Base-by-base conservation (phyloP, 2,888 invertebrate species). In the Disparrhopalites patrizii region DNA sequence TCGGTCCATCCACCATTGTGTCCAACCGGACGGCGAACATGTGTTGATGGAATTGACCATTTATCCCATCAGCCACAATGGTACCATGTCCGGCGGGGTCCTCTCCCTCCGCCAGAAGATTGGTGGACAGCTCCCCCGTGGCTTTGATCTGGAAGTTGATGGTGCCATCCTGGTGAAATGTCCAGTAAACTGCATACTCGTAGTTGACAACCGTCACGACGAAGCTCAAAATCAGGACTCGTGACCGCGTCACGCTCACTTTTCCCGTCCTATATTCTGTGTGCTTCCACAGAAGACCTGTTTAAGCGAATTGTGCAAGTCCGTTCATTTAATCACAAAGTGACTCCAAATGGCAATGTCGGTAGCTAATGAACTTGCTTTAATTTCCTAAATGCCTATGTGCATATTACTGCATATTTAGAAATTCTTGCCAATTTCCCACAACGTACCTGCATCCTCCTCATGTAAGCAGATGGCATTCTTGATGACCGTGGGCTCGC, bases 41-140 rank as follows among this genome's bases (percentile, higher is more conserved):
- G 56, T 75, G 75, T 47, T 75, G 75, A 52, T 75, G 75, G 52
- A 66, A 72, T 52, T 70, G 73, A 2, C 70, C 75, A 57, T 62
- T 66, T 10, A 72, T 38, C 15, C 58, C 60, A 1, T 47, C 28
- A 0, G 51, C 61, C 3, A 73, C 70, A 10, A 62, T n/a, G 31
- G 68, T 62, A 25, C 62, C 66, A 38, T 66, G 40, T n/a, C 30
- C 36, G n/a, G 38, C 23, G 2, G 54, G 23, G 2, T 18, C 40
- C 10, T 18, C 38, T 27, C 47, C 56, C 1, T 51, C 60, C 0
- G 52, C 51, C 15, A 63, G 3, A 3, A 63, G 15, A 36, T 62
- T 68, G 2, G 68, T 66, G 20, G 66, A 66, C 8, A 73, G 62
- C 40, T 70, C 69, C 20, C 73, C 73, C 28, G 73, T 72, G 0